Conservation (phyloP, 1,140 invertebrate species). For the Coelopa frigida region DNA sequence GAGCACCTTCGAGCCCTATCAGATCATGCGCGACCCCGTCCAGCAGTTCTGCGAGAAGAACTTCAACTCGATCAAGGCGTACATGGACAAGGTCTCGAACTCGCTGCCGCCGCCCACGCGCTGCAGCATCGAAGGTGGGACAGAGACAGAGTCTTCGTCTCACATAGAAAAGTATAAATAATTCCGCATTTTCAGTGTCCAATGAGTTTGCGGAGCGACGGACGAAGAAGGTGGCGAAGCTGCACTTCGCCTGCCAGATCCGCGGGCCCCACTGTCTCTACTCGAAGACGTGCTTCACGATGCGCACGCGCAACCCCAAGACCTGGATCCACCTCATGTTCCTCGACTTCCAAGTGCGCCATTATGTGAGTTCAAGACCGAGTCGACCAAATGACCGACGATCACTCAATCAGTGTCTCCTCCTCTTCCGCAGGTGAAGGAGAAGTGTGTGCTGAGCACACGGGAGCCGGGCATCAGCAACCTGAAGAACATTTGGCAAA, state of each 20-base stretch:
- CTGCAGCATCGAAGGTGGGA: constrained; percentile 86
- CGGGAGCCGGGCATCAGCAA: constrained; percentile 74
- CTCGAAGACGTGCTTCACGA: constrained; percentile 72
- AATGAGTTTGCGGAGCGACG: constrained; percentile 60
- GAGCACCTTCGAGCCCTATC: constrained; percentile 79
- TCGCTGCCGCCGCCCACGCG: constrained; percentile 82
- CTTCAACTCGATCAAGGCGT: constrained; percentile 80
- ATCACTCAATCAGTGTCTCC: not conserved
- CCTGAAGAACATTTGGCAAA: constrained; percentile 88
- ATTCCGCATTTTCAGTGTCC: no score
- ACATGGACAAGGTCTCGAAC: constrained; percentile 80
- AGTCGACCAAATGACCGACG: not conserved
- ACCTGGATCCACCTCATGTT: constrained; percentile 96
- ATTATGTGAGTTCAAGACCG: constrained; percentile 29
- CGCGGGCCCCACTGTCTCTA: constrained; percentile 85
- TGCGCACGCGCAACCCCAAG: constrained; percentile 78
- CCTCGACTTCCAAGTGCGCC: constrained; percentile 70
- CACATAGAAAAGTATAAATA: no score
- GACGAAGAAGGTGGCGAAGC: constrained; percentile 75
- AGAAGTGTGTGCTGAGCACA: constrained; percentile 71
- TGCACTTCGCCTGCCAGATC: constrained; percentile 84
- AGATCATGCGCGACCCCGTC: constrained; percentile 76
- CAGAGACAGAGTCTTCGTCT: no score
- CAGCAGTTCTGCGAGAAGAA: constrained; percentile 94
- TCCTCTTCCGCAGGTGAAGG: constrained; percentile 56